Evolutionary conservation across 2,888 invertebrate species (phyloP), one percentile per base, ranked within the genome.

Genomic region (Laothoe populi): DNA sequence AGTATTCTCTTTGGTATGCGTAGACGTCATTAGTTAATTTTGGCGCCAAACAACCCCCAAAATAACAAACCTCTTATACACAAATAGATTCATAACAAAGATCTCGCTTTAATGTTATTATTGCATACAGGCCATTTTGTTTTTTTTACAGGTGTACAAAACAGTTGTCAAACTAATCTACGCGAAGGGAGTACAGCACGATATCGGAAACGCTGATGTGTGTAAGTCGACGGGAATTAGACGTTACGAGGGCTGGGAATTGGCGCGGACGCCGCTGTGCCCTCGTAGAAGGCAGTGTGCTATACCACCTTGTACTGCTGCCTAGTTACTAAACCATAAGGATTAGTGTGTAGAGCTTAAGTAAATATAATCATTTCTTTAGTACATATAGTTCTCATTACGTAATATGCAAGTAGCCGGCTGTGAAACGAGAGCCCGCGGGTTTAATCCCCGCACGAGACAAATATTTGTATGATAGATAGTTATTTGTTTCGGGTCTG

Each of bases 181-280:
- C 13, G 35, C 5, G 78, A 87, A 90, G 87, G 88, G 86, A 86
- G 88, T 86, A 88, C 78, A 82, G 76, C 80, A 87, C 83, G 84
- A 83, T 91, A 92, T 91, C 88, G 91, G 86, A 92, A 93, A 92
- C 87, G 93, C 93, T 93, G 93, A 93, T 92, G 92, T 92, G 90
- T 90, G 90, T 90, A 93, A 93, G 91, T 89, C 92, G 91, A 82
- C 87, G 89, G 84, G 86, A 93, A 93, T 93, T 93, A 93, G 93
- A 93, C 89, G 87, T 92, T 93, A 93, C 93, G 93, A 93, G 91
- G 81, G 80, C 73, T 63, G 93, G 93, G 93, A 93, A 93, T 93
- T 92, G 90, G 80, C 78, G 69, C 77, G 76, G 82, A 76, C 83
- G 75, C 75, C 72, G 70, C 73, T 67, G 76, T 64, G 73, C 74